phyloP scores from a whole-genome alignment of 2,113 vertebrate genomes.

The Amblyopsis rosae region DNA sequence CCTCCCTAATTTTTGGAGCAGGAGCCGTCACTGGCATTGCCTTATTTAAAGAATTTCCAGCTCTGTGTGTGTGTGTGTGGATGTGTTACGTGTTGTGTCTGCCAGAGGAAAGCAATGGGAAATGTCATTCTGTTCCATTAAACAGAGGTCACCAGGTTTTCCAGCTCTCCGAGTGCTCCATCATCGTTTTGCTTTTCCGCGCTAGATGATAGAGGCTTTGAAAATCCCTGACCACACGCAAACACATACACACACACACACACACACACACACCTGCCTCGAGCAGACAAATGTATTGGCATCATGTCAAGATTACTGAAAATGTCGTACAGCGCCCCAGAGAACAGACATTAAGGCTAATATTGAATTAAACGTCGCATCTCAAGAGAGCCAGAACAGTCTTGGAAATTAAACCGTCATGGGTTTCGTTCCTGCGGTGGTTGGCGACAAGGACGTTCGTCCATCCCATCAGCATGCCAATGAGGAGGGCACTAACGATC shows the following conservation, averaged over 20 bases:
- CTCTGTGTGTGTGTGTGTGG: constrained; percentile 11
- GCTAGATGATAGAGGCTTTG: constrained; percentile 63
- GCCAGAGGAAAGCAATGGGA: constrained; percentile 45
- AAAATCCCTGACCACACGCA: constrained; percentile 26
- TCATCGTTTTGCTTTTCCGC: constrained; percentile 52
- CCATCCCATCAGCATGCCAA: no score
- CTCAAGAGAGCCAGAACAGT: no score
- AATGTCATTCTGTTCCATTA: constrained; percentile 68
- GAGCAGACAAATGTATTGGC: neutral
- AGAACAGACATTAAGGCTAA: neutral
- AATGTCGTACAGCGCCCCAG: neutral
- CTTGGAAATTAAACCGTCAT: neutral
- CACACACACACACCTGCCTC: constrained; percentile 25
- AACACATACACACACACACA: constrained; percentile 22
- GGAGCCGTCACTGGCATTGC: no score
- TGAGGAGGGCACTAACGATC: no score
- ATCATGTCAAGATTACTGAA: constrained; percentile 4
- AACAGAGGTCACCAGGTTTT: constrained; percentile 59
- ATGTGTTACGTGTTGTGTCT: constrained; percentile 46
- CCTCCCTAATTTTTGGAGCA: no score
- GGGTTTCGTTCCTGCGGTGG: neutral
- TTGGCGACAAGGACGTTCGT: no score
- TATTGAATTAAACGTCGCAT: neutral
- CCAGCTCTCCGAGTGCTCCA: constrained; percentile 55
- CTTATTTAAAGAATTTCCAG: no score